Conservation (phyloP, 92 coral and sea anemone genomes). For the Diadumene lineata region DNA sequence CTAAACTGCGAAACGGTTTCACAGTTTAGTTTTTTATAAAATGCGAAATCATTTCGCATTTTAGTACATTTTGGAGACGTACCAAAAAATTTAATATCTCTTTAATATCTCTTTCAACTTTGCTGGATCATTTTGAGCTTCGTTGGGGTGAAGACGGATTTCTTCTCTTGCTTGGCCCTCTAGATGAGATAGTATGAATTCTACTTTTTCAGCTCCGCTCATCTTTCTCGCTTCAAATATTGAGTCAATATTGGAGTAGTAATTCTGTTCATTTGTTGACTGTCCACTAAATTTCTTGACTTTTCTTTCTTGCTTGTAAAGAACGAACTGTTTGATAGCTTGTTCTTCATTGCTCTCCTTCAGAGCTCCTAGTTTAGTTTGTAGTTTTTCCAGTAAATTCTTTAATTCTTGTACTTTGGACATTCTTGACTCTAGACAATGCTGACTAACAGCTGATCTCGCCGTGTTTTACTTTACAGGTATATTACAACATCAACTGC, state of each 20-base stretch:
- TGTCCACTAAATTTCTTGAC: constrained; percentile 7
- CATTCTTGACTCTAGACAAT: no score
- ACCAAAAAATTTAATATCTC: no score
- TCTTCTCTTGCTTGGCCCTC: constrained; percentile 20
- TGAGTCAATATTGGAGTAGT: neutral
- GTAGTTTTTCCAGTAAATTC: neutral
- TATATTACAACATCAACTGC: no score
- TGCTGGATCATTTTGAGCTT: constrained; percentile 9
- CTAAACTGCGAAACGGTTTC: no score
- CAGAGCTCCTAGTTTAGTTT: neutral
- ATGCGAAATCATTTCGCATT: no score
- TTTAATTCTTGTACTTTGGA: no score
- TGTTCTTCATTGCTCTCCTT: no score
- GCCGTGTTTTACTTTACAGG: no score
- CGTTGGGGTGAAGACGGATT: constrained; percentile 4
- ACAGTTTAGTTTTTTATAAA: no score
- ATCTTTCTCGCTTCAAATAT: constrained; percentile 10
- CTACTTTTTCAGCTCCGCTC: constrained; percentile 4
- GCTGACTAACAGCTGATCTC: no score
- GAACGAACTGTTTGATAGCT: constrained; percentile 3
- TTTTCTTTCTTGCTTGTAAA: constrained; percentile 17
- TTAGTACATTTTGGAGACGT: no score
- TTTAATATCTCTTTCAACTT: constrained; percentile 12
- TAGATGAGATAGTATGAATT: constrained; percentile 4
- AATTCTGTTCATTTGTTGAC: neutral